Evolutionary conservation across 2,113 vertebrate species (phyloP), one percentile per base, ranked within the genome.

Genomic region (Axis porcinus): DNA sequence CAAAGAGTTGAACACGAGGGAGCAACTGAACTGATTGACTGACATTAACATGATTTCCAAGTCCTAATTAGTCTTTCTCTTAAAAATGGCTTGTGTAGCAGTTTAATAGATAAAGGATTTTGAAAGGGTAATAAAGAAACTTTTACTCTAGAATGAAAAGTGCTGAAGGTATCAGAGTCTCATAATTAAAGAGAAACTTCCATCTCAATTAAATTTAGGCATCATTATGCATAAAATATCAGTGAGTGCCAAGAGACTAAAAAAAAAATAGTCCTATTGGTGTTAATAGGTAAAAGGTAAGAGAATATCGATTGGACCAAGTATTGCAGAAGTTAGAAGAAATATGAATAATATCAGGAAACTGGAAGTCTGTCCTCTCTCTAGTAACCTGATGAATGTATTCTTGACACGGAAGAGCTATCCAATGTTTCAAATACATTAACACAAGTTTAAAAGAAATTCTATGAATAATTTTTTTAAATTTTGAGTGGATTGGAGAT

Each of bases 121-220:
- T 99, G 97, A 98, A 98, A 93, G 90, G 83, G 43, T 95, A 98
- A 95, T 90, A 97, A 96, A 97, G 94, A 98, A 97, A 96, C 97
- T 97, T 97, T 98, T 99, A 97, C 98, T 98, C 97, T 97, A 98
- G 97, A 98, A 97, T 97, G 17, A 98, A 98, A 99, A 98, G 94
- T 98, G 97, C 97, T 98, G 97, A 99, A 99, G 97, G 95, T 99
- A 98, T 98, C 95, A 91, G 97, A 98, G 95, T 91, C 97, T 98
- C 98, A 98, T 99, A 99, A 99, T 99, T 99, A 99, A 99, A 99
- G 93, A 82, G 96, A 98, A 98, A 98, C 98, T 99, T 99, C 98
- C 96, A 98, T 98, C 97, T 99, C 98, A 99, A 98, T 99, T 99
- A 98, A 98, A 98, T 98, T 98, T 96, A 97, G 98, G 98, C 98